Evolutionary conservation across 1,140 invertebrate species (phyloP), one percentile per base, ranked within the genome.

Genomic region (Drosophila kohkoa): DNA sequence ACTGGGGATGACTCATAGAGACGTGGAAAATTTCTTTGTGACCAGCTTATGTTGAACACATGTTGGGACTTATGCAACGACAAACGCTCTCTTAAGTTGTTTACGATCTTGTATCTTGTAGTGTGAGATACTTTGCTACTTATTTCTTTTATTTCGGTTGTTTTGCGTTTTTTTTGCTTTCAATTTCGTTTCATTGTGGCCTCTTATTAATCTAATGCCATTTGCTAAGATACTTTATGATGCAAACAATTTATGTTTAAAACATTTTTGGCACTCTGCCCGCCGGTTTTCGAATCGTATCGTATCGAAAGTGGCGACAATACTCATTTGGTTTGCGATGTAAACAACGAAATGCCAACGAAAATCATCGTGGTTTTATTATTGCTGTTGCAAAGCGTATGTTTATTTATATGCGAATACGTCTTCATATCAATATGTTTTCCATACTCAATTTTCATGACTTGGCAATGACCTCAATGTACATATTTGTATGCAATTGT

Each of bases 1-100:
- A 25, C 3, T 25, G 7, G 30, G 55, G 52, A 70, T 82, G 82
- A 79, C 49, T 82, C 82, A 85, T 72, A 65, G 38, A 30, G 52
- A 16, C 41, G 43, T 64, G 73, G 72, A 76, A 83, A 65, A 52
- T 45, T 51, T 52, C 28, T 15, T 46, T 16, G 15, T 7, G 25
- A 30, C 28, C n/a, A 32, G 58, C 66, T 62, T 68, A 63, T 35
- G 59, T 45, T 68, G 7, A 41, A 51, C 70, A 43, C 55, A 68
- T 38, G 38, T 35, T 60, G 6, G 7, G 48, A n/a, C 55, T 62
- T 62, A 15, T 41, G 49, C 82, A 77, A 77, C 13, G 25, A 7
- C 28, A 46, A 46, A 30, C 30, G 41, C 11, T 38, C 57, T 64
- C 49, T 70, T 20, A 45, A 49, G 45, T 48, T 35, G 48, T 20